Percentiles rank a stretch among this genome's conserved stretches.
Conservation (phyloP, 2,797 vertebrate species). For the Catamblyrhynchus diadema region DNA sequence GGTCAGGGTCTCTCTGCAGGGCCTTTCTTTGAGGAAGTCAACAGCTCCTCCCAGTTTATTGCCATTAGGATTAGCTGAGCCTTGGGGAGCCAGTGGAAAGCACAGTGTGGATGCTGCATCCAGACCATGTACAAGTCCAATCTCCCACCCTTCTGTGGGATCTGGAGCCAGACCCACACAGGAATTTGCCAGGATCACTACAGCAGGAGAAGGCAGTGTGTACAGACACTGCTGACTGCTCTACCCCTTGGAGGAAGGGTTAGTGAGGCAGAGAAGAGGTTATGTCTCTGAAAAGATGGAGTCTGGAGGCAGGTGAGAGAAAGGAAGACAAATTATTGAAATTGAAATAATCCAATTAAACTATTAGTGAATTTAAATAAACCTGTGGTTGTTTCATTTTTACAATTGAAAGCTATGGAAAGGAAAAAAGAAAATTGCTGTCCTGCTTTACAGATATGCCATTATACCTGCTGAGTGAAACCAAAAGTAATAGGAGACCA, state of each 20-base stretch:
- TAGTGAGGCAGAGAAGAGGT: not conserved
- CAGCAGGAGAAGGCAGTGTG: not conserved
- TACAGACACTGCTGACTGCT: not conserved
- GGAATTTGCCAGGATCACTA: not conserved
- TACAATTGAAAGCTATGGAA: not conserved
- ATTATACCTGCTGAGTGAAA: not conserved
- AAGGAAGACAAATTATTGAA: not conserved
- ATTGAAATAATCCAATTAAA: not conserved
- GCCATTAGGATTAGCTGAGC: not conserved
- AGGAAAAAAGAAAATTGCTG: not conserved
- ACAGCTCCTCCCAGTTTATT: not conserved
- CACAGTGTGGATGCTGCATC: not conserved
- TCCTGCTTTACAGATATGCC: not conserved
- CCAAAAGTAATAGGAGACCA: not conserved
- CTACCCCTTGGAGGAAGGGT: too few relatives aligned
- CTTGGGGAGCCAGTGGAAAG: not conserved
- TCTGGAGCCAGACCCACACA: fast-evolving
- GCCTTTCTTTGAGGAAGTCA: not conserved
- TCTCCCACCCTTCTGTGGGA: not conserved
- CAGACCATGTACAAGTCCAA: not conserved
- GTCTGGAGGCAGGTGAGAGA: not conserved
- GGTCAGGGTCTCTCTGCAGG: not conserved
- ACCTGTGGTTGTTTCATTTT: not conserved
- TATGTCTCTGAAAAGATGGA: not conserved
- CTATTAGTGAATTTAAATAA: not conserved